phyloP scores from a whole-genome alignment of 2,888 invertebrate genomes.

The Chrysolina haemoptera region DNA sequence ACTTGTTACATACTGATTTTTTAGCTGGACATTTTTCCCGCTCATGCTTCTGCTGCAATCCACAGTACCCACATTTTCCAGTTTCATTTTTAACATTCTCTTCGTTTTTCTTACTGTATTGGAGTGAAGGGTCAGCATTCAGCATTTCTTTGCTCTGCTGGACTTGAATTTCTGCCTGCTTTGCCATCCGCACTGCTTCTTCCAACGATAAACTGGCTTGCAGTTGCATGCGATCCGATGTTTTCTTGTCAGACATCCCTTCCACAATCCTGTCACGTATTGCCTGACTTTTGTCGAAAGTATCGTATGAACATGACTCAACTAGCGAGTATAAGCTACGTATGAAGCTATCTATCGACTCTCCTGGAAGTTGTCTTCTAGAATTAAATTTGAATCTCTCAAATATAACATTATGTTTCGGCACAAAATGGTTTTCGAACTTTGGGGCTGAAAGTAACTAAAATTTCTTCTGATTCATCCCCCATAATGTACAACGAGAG shows the following conservation, averaged over 20 bases:
- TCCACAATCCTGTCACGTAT: not conserved
- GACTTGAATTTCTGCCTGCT: conserved; percentile 5
- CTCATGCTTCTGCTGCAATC: conserved; percentile 20
- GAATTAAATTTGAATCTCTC: no score
- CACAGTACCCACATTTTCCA: conserved; percentile 27
- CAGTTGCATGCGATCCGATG: not conserved
- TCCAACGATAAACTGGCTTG: not conserved
- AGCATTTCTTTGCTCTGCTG: conserved; percentile 1
- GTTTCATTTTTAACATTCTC: not conserved
- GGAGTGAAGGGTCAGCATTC: not conserved
- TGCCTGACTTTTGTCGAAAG: not conserved
- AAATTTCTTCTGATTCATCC: conserved; percentile 9
- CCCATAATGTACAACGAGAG: not conserved
- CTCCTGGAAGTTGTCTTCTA: no score
- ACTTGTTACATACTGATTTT: conserved; percentile 35
- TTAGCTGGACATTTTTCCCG: conserved; percentile 40
- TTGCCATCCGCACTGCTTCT: not conserved
- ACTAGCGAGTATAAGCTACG: no score
- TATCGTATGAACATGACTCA: no score
- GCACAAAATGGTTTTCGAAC: not conserved
- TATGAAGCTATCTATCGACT: no score
- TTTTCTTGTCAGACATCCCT: not conserved
- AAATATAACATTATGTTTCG: not conserved
- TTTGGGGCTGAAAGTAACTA: not conserved
- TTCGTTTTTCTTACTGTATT: not conserved